Conservation (phyloP, 1,140 invertebrate genomes). For the Bombus vancouverensis region DNA sequence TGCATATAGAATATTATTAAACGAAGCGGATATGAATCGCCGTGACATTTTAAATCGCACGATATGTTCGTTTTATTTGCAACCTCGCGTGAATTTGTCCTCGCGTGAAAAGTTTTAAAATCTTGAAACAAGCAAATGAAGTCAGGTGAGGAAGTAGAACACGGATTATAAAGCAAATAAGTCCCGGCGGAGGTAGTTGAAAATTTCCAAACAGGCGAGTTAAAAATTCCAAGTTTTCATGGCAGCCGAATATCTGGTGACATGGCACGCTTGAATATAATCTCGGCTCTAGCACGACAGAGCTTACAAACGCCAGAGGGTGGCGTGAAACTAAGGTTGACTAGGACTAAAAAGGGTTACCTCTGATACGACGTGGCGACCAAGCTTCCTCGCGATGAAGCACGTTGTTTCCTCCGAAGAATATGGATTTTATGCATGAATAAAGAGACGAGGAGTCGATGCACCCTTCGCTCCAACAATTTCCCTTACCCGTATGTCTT, state of each 20-base stretch:
- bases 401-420: slow-evolving; percentile 74
- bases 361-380: slow-evolving; percentile 60
- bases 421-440: slow-evolving; percentile 77
- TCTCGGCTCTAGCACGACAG: slow-evolving; percentile 9
- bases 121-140: neutral
- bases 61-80: neutral
- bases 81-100: too few relatives aligned
- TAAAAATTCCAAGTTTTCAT: slow-evolving; percentile 40
- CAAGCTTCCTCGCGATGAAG: slow-evolving; percentile 70
- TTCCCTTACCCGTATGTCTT: slow-evolving; percentile 13
- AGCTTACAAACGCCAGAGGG: slow-evolving; percentile 61
- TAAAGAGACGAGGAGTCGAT: slow-evolving; percentile 62
- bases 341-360: slow-evolving; percentile 69
- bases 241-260: slow-evolving; percentile 3
- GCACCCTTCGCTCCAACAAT: slow-evolving; percentile 30
- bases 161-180: neutral
- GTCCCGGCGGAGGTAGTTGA: neutral
- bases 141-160: neutral
- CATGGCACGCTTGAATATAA: slow-evolving; percentile 12
- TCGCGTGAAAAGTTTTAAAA: neutral
- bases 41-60: neutral
- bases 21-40: slow-evolving; percentile 4
- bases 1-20: neutral
- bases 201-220: slow-evolving; percentile 34
- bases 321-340: slow-evolving; percentile 60